Conservation (phyloP, 2,888 invertebrate species). For the Apamea epomidion region DNA sequence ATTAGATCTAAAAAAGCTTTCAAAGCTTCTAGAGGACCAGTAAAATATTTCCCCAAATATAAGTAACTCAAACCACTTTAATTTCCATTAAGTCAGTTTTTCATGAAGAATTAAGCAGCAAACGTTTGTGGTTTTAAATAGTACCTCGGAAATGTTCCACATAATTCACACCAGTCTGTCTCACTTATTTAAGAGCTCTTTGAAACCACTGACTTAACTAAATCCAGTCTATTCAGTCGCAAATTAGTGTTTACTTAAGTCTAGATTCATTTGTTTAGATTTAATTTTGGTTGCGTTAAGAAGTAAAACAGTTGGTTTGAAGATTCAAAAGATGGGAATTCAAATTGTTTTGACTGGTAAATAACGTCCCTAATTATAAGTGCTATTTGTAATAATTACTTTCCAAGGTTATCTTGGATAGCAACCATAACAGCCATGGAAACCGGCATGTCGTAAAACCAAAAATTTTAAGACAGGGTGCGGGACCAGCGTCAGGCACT, state of each 20-base stretch:
- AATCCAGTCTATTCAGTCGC: constrained; percentile 23
- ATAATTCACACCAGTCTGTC: constrained; percentile 16
- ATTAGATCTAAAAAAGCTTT: not conserved
- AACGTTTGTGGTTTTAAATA: constrained; percentile 21
- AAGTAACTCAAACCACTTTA: not conserved
- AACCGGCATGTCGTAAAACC: not conserved
- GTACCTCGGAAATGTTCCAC: not conserved
- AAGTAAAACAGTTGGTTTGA: not conserved
- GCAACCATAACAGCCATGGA: too few species aligned
- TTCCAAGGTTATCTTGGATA: too few species aligned
- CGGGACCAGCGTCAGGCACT: too few species aligned
- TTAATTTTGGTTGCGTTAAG: not conserved
- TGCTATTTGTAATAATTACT: too few species aligned
- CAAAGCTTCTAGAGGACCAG: not conserved
- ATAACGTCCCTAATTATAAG: not conserved
- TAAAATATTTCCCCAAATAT: not conserved
- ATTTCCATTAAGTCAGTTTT: not conserved
- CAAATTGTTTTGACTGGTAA: not conserved
- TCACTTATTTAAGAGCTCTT: constrained; percentile 9
- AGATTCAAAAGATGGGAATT: not conserved
- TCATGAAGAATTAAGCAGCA: not conserved
- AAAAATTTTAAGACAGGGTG: not conserved
- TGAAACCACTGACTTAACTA: constrained; percentile 13
- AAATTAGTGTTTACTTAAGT: constrained; percentile 42
- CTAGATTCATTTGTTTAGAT: constrained; percentile 9